These are phyloP conservation scores for Burhinus oedicnemus DNA, from an alignment of 2,113 vertebrate species.

Conservation along the genomic window DNA sequence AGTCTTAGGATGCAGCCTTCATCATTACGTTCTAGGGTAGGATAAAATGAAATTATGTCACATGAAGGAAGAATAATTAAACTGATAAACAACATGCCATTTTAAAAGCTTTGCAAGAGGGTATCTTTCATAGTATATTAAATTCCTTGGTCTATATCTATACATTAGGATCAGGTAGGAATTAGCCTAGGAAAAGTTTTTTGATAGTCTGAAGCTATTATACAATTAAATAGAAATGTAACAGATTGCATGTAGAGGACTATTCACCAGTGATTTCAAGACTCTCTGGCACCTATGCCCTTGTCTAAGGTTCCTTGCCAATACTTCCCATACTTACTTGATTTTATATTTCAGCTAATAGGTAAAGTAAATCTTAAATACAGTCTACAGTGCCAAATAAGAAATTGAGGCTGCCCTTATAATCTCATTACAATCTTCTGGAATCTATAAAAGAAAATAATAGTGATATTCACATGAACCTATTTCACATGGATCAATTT, in stretches of 20 bases:
- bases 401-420: not conserved
- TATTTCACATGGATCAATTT: not conserved
- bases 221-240: not conserved
- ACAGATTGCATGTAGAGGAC: not conserved
- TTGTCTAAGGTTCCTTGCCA: not conserved
- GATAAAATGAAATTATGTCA: constrained; percentile 48
- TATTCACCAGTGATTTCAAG: not conserved
- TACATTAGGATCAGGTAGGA: not conserved
- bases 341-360: not conserved
- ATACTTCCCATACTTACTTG: not conserved
- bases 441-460: not conserved
- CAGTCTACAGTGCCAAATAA: not conserved
- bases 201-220: not conserved
- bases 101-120: constrained; percentile 6
- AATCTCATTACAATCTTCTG: not conserved
- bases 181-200: not conserved
- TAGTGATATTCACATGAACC: not conserved
- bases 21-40: not conserved
- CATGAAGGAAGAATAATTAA: constrained; percentile 10
- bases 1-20: constrained; percentile 9
- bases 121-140: not conserved
- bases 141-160: constrained; percentile 32
- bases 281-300: accelerated
- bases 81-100: constrained; percentile 18
- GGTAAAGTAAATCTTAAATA: not conserved